phyloP scores from a whole-genome alignment of 2,888 invertebrate genomes.

The Prosapia bicincta region DNA sequence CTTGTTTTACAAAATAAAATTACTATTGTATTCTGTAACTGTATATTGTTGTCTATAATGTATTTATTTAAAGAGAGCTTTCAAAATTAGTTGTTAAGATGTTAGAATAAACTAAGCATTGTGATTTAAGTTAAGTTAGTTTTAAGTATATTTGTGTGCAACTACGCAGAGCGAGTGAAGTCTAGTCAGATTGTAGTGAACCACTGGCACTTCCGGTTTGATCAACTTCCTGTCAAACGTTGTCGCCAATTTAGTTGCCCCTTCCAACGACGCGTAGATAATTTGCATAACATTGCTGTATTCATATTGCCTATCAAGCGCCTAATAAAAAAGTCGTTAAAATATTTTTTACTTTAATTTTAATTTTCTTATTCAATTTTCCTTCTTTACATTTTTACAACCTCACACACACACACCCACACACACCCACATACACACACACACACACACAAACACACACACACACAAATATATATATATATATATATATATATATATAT shows the following conservation, averaged over 20 bases:
- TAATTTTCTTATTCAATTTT: too few relatives aligned
- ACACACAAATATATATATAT: too few relatives aligned
- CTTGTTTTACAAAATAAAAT: too few relatives aligned
- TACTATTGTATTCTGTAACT: too few relatives aligned
- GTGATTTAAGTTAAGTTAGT: not conserved
- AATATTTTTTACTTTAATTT: too few relatives aligned
- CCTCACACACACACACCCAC: too few relatives aligned
- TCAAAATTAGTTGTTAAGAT: not conserved
- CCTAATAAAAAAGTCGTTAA: not conserved
- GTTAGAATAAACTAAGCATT: not conserved
- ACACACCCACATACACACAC: too few relatives aligned
- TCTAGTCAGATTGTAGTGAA: not conserved
- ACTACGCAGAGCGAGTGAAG: not conserved
- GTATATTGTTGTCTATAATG: not conserved
- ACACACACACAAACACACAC: too few relatives aligned
- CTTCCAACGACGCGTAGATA: not conserved
- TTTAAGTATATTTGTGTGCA: not conserved
- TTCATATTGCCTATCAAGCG: not conserved
- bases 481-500: too few relatives aligned
- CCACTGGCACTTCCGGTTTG: not conserved
- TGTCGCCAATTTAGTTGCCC: not conserved
- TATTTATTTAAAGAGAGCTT: not conserved
- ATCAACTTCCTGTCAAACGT: not conserved
- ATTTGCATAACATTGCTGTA: not conserved
- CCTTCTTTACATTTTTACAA: too few relatives aligned